Conservation (phyloP, 2,113 vertebrate species). For the Antigone vipio region DNA sequence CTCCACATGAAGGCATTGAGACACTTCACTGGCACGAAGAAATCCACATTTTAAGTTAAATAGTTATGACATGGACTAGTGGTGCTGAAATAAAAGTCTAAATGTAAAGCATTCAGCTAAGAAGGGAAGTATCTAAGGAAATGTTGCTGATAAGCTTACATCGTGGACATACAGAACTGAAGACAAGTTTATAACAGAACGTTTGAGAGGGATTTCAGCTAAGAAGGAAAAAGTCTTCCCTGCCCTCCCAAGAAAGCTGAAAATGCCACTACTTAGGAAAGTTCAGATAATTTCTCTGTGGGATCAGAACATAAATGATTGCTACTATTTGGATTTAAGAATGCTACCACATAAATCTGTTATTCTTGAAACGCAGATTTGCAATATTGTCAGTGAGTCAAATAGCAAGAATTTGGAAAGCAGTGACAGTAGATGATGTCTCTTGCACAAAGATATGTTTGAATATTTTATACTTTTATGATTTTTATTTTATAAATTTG, state of each 20-base stretch:
- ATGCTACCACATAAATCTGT: not conserved
- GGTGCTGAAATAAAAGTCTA: not conserved
- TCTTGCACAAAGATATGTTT: not conserved
- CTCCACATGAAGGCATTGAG: not conserved
- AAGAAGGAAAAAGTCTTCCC: not conserved
- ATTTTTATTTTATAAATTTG: not conserved
- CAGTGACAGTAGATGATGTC: not conserved
- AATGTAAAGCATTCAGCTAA: not conserved
- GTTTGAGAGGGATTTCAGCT: not conserved
- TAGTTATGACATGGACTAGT: not conserved
- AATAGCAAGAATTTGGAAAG: not conserved
- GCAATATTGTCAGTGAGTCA: not conserved
- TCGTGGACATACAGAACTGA: not conserved
- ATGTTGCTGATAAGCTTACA: not conserved
- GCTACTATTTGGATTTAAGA: not conserved
- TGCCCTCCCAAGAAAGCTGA: not conserved
- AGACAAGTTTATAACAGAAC: not conserved
- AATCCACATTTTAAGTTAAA: not conserved
- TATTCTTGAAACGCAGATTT: not conserved
- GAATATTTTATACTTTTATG: not conserved
- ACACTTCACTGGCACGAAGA: not conserved
- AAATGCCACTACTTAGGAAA: not conserved
- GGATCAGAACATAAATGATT: not conserved
- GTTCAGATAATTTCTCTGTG: not conserved
- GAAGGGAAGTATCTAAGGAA: not conserved